Evolutionary conservation across 2,113 vertebrate species (phyloP), one percentile per base, ranked within the genome.

Genomic region (Mystacornis crossleyi): DNA sequence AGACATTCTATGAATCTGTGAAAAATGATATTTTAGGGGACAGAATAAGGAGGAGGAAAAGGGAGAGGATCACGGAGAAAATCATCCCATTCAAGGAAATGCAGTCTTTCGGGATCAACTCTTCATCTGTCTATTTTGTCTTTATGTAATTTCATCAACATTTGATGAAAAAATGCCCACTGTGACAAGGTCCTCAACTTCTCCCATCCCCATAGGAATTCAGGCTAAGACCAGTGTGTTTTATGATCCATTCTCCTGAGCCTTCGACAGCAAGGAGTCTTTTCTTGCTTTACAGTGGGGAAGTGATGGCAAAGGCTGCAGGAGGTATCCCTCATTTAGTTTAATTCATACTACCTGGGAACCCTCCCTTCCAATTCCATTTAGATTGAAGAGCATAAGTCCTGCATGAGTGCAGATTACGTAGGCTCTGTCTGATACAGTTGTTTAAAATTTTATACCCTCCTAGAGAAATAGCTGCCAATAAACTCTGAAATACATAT

Each of bases 321-420:
- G 78, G 62, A 93, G 21, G 62, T 85, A 71, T 81, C 54, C 47
- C 58, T 93, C 70, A 61, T 90, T 91, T 93, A 75, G 57, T 87
- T 93, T 92, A 90, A 93, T 94, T 81, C 74, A 50, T 86, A 28
- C 17, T 90, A 82, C 74, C 81, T 86, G 80, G 19, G 69, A 94
- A 70, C 77, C 77, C 83, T 83, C 84, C 77, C 75, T 93, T 93
- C 55, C 74, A 88, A 65, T 95, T 95, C 75, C 50, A 50, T 86
- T 91, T 80, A 60, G 50, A 88, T 53, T 61, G 62, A 92, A 50
- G 40, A 69, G 62, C 1, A 0, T 38, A 85, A 85, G 50, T 73
- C 73, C 70, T 82, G 84, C 87, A 65, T 92, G 66, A 92, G 34
- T 72, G 61, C 51, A 87, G 57, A 72, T 91, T 93, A 79, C 5